Conservation (phyloP, 2,888 invertebrate genomes). For the Tenthredo scrophulariae region DNA sequence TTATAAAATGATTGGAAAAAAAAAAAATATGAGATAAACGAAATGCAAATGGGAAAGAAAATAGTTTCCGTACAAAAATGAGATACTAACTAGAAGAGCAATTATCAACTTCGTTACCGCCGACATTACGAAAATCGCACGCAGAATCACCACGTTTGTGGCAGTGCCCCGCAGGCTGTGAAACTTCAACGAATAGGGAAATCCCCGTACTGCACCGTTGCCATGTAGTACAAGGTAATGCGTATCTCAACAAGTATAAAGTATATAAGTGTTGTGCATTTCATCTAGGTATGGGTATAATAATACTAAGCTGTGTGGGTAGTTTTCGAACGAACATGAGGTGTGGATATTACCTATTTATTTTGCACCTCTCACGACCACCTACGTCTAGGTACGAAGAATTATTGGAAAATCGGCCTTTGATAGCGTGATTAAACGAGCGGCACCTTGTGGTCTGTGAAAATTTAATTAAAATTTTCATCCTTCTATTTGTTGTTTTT, state of each 20-base stretch:
- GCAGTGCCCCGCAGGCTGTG: constrained; percentile 62
- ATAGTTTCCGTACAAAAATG: constrained; percentile 60
- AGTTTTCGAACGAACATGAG: constrained; percentile 21
- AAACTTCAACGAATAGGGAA: constrained; percentile 41
- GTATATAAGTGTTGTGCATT: not conserved
- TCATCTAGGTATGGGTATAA: not conserved
- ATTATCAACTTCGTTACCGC: constrained; percentile 68
- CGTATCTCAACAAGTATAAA: constrained; percentile 48
- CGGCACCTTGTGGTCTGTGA: constrained; percentile 1
- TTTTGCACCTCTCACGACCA: not conserved
- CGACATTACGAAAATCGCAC: constrained; percentile 61
- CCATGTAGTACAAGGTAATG: constrained; percentile 54
- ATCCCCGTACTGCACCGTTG: constrained; percentile 54
- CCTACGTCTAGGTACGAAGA: not conserved
- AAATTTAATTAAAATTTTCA: constrained; percentile 13
- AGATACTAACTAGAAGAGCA: constrained; percentile 57
- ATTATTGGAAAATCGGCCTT: constrained; percentile 15
- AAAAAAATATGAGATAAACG: constrained; percentile 24
- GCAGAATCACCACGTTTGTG: constrained; percentile 67
- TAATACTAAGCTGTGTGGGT: not conserved
- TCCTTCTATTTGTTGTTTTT: not conserved
- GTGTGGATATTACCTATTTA: constrained; percentile 31
- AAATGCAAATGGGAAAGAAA: not conserved
- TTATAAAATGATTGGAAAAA: not conserved
- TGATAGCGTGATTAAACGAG: not conserved